Percentiles rank a stretch among this genome's conserved stretches.
These are phyloP conservation scores for Schizothorax lantsangensis DNA, from an alignment of 2,797 vertebrate species.

Conservation along the genomic window DNA sequence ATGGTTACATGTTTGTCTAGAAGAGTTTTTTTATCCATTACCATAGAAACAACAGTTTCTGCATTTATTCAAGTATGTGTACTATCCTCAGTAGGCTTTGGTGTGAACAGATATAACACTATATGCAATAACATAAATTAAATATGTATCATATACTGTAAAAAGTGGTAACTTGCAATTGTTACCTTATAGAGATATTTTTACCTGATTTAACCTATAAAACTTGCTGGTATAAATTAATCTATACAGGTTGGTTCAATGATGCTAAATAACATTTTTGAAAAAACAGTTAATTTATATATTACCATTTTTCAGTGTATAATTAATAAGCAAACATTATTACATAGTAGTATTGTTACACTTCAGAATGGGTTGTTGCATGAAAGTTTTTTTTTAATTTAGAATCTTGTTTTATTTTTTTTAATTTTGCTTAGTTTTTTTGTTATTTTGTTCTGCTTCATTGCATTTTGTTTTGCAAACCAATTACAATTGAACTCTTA, in stretches of 20 bases:
- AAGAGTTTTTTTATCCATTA: background rate
- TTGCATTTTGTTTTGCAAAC: background rate
- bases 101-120: background rate
- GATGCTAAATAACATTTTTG: background rate
- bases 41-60: constrained; percentile 32
- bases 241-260: background rate
- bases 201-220: background rate
- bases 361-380: background rate
- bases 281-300: background rate
- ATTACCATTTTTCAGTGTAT: background rate
- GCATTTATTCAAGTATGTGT: background rate
- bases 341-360: background rate
- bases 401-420: too few relatives aligned
- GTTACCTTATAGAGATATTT: too few relatives aligned
- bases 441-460: background rate
- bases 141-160: background rate
- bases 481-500: background rate
- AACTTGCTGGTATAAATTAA: background rate
- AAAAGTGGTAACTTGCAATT: background rate
- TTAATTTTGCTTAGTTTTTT: too few relatives aligned
- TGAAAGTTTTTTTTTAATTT: background rate
- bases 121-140: background rate
- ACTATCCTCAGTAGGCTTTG: background rate
- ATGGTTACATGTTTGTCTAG: background rate
- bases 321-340: background rate